Evolutionary conservation across 2,797 vertebrate genomes (phyloP).

Genomic region (Manis javanica): DNA sequence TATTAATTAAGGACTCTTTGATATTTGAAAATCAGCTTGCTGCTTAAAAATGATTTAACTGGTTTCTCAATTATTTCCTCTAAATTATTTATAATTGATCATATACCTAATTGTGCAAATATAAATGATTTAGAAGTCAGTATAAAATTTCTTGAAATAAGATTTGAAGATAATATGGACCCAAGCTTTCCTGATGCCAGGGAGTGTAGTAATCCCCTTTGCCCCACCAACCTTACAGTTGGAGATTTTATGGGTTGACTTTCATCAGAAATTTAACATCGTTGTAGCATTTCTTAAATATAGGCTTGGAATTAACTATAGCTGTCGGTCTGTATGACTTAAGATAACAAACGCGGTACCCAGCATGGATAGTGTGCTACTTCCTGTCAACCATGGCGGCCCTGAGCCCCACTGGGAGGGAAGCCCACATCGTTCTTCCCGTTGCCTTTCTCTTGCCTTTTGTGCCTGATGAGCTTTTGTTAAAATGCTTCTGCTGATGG

Average conservation of each 20-base stretch:
- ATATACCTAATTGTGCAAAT: constrained; percentile 18
- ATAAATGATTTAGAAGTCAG: constrained; percentile 16
- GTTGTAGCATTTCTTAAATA: background rate
- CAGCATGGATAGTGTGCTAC: fast-evolving
- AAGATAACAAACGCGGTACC: background rate
- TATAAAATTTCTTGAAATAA: background rate
- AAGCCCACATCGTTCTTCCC: fast-evolving
- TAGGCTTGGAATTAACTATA: background rate
- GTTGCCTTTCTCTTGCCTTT: background rate
- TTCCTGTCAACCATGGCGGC: background rate
- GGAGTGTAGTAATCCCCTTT: background rate
- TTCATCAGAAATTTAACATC: background rate
- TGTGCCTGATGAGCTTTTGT: background rate
- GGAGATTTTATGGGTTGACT: background rate
- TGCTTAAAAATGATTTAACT: constrained; percentile 47
- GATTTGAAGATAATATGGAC: background rate
- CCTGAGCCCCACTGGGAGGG: background rate
- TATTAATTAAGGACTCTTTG: background rate
- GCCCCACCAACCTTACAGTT: background rate
- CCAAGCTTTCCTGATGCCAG: background rate
- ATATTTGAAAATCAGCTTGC: constrained; percentile 21
- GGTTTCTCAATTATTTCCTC: constrained; percentile 54
- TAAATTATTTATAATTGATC: constrained; percentile 44
- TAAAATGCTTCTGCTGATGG: background rate
- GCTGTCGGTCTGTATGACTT: background rate